A percentile compares a stretch with the other conserved stretches of the same genome.
Conservation (phyloP, 1,140 invertebrate genomes). For the Scaptomyza graminum region DNA sequence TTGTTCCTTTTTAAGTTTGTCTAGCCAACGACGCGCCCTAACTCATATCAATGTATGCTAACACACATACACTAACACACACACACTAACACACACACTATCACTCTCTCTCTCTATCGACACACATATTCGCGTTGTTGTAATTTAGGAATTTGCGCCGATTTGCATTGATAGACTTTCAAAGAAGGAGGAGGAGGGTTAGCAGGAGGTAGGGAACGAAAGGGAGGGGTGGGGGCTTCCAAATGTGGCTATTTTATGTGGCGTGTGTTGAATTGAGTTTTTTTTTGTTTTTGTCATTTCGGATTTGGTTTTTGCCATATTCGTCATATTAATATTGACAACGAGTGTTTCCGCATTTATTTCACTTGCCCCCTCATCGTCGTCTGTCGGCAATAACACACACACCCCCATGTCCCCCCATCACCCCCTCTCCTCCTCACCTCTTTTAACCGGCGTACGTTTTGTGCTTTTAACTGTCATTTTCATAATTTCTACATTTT, state of each 20-base stretch:
- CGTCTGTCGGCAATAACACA: constrained; percentile 41
- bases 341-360: constrained; percentile 81
- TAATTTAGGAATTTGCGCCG: constrained; percentile 66
- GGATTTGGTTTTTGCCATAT: constrained; percentile 81
- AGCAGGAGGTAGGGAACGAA: not conserved
- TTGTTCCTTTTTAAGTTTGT: constrained; percentile 51
- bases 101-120: constrained; percentile 2
- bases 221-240: constrained; percentile 30
- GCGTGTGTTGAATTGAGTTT: constrained; percentile 76
- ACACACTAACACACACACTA: not conserved
- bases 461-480: constrained; percentile 80
- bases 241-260: constrained; percentile 78
- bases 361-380: constrained; percentile 74
- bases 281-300: constrained; percentile 26
- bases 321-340: constrained; percentile 81
- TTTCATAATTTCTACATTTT: constrained; percentile 80
- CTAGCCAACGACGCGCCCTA: constrained; percentile 18
- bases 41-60: constrained; percentile 28
- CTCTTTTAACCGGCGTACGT: constrained; percentile 27
- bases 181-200: not conserved
- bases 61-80: constrained; percentile 31
- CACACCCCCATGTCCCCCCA: too few species aligned
- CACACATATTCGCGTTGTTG: constrained; percentile 23
- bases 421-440: not conserved
- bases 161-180: constrained; percentile 43